Evolutionary conservation across 2,797 vertebrate species (phyloP).

Genomic region (Dipus sagitta): DNA sequence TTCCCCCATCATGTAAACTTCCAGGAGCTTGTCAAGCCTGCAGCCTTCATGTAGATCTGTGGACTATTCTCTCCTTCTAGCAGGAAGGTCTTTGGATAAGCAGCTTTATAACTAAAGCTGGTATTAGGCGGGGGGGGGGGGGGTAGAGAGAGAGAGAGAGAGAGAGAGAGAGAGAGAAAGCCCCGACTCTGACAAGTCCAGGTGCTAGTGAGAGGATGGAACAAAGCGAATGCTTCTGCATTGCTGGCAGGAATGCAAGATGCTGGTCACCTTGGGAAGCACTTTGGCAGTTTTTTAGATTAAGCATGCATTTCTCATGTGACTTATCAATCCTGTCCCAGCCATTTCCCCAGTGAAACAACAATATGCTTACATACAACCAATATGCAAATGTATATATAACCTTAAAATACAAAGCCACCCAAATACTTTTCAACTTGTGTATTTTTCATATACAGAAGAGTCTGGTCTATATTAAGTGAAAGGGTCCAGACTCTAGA

Average conservation of each 20-base stretch:
- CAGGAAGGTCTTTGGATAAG: not conserved
- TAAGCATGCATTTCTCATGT: not conserved
- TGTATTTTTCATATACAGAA: not conserved
- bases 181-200: not conserved
- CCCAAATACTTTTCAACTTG: not conserved
- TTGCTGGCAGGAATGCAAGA: not conserved
- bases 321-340: not conserved
- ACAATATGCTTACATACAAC: not conserved
- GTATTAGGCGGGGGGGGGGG: not conserved
- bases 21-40: not conserved
- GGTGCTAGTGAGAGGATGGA: not conserved
- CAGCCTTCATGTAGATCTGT: not conserved
- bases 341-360: conserved; percentile 7
- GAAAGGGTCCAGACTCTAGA: not conserved
- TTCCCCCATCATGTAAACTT: not conserved
- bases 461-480: conserved; percentile 1
- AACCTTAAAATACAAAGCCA: not conserved
- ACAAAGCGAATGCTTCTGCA: not conserved
- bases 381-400: not conserved
- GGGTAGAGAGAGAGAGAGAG: not conserved
- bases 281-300: conserved; percentile 16
- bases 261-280: not conserved
- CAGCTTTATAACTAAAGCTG: not conserved
- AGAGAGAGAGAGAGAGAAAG: not conserved
- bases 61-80: not conserved